These are phyloP conservation scores for Brachyrhaphis roseni DNA, from an alignment of 2,797 vertebrate species.

Conservation along the genomic window DNA sequence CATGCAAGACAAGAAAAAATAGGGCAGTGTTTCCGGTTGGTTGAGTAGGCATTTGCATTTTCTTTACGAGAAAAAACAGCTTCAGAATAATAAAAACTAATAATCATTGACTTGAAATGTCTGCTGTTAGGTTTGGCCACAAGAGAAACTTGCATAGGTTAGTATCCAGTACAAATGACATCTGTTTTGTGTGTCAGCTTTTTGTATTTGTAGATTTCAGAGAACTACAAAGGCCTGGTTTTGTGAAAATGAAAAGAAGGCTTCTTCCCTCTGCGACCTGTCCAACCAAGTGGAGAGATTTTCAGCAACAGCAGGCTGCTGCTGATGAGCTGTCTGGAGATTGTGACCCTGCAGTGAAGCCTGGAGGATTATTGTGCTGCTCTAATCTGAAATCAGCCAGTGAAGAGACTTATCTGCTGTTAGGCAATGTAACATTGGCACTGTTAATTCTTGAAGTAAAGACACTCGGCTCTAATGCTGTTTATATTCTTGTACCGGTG, in stretches of 20 bases:
- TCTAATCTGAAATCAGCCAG: conserved; percentile 74
- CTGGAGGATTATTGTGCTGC: conserved; percentile 63
- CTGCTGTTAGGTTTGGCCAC: not conserved
- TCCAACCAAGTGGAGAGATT: conserved; percentile 40
- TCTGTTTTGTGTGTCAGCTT: not conserved
- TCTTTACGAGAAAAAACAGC: not conserved
- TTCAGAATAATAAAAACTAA: not conserved
- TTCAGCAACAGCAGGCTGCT: conserved; percentile 54
- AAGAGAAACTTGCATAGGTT: not conserved
- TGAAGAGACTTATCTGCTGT: conserved; percentile 68
- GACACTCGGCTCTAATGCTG: conserved; percentile 1
- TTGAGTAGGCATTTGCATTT: not conserved
- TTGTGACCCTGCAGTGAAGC: conserved; percentile 66
- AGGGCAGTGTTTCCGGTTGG: not conserved
- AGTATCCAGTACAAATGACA: not conserved
- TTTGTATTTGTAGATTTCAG: not conserved
- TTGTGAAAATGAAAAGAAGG: conserved; percentile 9
- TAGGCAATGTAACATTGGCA: conserved; percentile 66
- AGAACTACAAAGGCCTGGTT: not conserved
- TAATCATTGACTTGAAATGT: not conserved
- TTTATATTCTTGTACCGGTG: conserved; percentile 12
- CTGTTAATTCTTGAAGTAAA: conserved; percentile 49
- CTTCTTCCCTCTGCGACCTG: conserved; percentile 25
- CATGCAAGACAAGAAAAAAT: not conserved
- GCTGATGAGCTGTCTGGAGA: conserved; percentile 70